Conservation (phyloP, 2,797 vertebrate genomes). For the Sebastes nivosus region DNA sequence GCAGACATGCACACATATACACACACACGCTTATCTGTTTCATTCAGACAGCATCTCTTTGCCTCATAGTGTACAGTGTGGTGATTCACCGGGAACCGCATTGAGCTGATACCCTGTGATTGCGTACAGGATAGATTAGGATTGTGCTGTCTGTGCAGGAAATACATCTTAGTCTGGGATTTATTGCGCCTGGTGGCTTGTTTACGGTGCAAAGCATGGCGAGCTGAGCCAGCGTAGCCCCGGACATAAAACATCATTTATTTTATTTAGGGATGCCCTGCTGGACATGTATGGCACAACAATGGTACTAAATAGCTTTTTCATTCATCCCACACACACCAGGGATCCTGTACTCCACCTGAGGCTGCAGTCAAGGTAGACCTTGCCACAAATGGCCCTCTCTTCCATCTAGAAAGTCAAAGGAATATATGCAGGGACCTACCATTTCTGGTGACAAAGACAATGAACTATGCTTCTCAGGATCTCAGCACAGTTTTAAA, state of each 20-base stretch:
- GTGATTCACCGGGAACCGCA: conserved; percentile 18
- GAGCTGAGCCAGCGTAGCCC: conserved; percentile 63
- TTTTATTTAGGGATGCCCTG: conserved; percentile 72
- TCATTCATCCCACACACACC: conserved; percentile 41
- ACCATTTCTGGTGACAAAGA: too few relatives aligned
- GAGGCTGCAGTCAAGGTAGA: conserved; percentile 4
- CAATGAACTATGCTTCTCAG: too few relatives aligned
- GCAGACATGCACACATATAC: not conserved
- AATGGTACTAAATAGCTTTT: conserved; percentile 58
- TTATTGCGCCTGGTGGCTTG: conserved; percentile 59
- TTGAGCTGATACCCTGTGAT: conserved; percentile 55
- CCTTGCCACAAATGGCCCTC: not conserved
- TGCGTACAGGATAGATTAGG: conserved; percentile 70
- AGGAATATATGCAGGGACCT: not conserved
- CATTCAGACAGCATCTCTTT: conserved; percentile 7
- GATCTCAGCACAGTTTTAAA: too few relatives aligned
- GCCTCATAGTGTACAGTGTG: conserved; percentile 5
- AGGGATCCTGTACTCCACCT: conserved; percentile 29
- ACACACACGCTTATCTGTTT: not conserved
- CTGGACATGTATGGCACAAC: conserved; percentile 54
- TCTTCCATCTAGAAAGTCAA: not conserved
- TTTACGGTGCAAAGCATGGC: conserved; percentile 67
- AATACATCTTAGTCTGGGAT: conserved; percentile 72
- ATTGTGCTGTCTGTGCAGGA: conserved; percentile 66
- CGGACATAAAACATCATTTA: conserved; percentile 75